Evolutionary conservation across 1,140 invertebrate species (phyloP), one percentile per base, ranked within the genome.

Genomic region (Schmidtea mediterranea): DNA sequence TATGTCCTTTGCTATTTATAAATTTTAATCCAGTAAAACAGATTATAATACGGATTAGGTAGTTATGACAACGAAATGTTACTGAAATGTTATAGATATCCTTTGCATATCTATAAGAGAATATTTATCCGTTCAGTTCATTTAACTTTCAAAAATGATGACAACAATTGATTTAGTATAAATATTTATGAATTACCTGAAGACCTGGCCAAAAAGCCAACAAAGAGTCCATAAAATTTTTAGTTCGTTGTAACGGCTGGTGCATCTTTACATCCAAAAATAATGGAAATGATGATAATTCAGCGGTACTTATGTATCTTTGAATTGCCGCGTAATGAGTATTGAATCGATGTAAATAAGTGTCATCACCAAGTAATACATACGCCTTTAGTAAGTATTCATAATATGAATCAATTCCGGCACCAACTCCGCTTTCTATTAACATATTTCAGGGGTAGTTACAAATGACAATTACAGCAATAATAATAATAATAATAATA

Each of bases 391-490:
- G 72, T 54, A 83, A 81, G 65, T 97, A 97, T 65, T 95, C 89
- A 63, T 94, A 95, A 63, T 95, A 97, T 0, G 84, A 92, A 65
- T 97, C 89, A 54, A 94, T 94, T 9, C 90, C 89, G 37, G 89
- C 90, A n/a, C 90, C 90, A 16, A 95, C 84, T 2, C 87, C 86
- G 23, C 82, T 82, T 62, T 95, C 87, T 67, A 56, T 45, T 55
- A 55, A 41, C n/a, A n/a, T n/a, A n/a, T n/a, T n/a, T n/a, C n/a
- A n/a, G n/a, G n/a, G n/a, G n/a, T n/a, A n/a, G n/a, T n/a, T n/a
- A n/a, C 48, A 52, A 5, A 52, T 52, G 15, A 51, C 40, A 49
- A 50, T 16, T 8, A 10, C 32, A 36, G 23, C 13, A 47, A 32
- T 36, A 47, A 47, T 47, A 32, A 47, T 47, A 32, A 47, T 32